Evolutionary conservation across 1,140 invertebrate species (phyloP), one percentile per base, ranked within the genome.

Genomic region (Acromyrmex heyeri): DNA sequence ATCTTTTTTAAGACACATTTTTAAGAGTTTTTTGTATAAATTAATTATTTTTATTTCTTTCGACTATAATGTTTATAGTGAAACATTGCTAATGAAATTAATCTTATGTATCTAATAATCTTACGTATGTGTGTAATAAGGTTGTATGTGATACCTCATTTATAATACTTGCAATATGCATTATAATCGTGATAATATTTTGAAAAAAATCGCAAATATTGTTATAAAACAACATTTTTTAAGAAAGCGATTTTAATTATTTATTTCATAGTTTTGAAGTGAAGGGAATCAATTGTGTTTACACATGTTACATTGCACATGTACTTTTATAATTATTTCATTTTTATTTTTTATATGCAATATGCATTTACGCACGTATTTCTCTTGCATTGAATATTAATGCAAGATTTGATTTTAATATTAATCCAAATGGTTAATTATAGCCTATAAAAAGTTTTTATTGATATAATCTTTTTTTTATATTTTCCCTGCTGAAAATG

Each of bases 171-270:
- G 44, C 8, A 50, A 53, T 30, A n/a, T 30, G 16, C 8, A 53
- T 70, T 70, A 8, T 53, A 18, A 72, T 72, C 1, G 3, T 72
- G 48, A 30, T 72, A 53, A n/a, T 53, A 72, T 72, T 53, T 53
- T 53, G 53, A 12, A 72, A 30, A 30, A 6, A 3, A 50, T 30
- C 14, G 38, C 2, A 44, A 44, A 1, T 62, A 62, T 16, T 30
- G 4, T 62, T 7, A 6, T 30, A 62, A 27, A 7, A 14, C 24
- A 24, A 62, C 14, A 6, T 30, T 7, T 62, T 6, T 62, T 62
- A 16, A 62, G 5, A 14, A 62, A 18, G 6, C 7, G 6, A 34
- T 62, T 59, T 24, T 21, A 24, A 59, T 59, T 57, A 50, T 16
- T 50, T 3, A 16, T 14, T 50, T 50, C 48, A 3, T 50, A 50